phyloP scores from a whole-genome alignment of 2,888 invertebrate species.

The Gisinianus flammeolus region DNA sequence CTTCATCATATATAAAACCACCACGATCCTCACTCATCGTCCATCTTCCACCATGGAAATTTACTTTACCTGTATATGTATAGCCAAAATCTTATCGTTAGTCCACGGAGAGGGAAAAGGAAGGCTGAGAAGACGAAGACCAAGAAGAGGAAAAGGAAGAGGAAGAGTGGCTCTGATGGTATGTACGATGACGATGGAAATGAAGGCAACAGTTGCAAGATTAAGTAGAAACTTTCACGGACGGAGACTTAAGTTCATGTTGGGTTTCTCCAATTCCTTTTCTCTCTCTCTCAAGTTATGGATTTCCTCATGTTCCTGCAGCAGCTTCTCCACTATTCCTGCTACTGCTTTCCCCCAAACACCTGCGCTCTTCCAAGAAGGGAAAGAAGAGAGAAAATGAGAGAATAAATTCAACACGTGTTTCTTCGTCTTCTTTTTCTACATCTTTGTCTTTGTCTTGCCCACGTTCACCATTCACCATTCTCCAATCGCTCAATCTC shows the following conservation, averaged over 20 bases:
- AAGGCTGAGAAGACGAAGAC: too few species aligned
- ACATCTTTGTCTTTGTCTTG: not conserved
- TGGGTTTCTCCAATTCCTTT: not conserved
- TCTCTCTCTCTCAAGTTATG: not conserved
- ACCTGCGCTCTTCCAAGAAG: not conserved
- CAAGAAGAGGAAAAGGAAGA: too few species aligned
- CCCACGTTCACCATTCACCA: not conserved
- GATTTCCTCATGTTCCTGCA: not conserved
- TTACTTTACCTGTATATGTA: too few species aligned
- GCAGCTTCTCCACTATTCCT: not conserved
- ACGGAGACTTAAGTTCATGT: not conserved
- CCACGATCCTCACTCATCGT: too few species aligned
- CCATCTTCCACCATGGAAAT: too few species aligned
- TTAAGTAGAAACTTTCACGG: not conserved
- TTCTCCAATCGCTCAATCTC: not conserved
- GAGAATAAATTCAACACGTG: conserved; percentile 9
- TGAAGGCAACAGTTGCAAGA: not conserved
- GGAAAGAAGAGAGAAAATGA: not conserved
- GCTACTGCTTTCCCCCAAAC: not conserved
- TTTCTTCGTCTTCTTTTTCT: not conserved
- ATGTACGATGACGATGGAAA: too few species aligned
- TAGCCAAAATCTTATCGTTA: too few species aligned
- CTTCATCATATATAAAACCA: too few species aligned
- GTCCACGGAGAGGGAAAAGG: too few species aligned
- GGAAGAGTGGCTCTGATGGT: too few species aligned